Conservation (phyloP, 2,888 invertebrate species). For the Synanthedon tipuliformis region DNA sequence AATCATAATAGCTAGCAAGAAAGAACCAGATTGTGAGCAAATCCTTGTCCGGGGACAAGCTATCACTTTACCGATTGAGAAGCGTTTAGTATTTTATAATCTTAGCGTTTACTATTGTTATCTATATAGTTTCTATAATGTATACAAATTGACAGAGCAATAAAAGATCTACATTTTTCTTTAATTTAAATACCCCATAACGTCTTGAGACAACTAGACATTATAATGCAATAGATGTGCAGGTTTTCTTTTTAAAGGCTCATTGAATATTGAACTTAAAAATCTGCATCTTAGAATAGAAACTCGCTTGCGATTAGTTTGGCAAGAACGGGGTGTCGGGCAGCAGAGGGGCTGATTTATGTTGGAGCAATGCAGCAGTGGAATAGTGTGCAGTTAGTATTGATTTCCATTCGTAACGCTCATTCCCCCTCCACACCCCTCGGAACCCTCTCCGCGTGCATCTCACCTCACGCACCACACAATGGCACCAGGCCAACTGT, state of each 20-base stretch:
- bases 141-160: no score
- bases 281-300: constrained; percentile 16
- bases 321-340: constrained; percentile 50
- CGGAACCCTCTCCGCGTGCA: constrained; percentile 34
- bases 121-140: no score
- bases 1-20: no score
- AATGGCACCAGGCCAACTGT: constrained; percentile 60
- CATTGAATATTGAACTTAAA: constrained; percentile 4
- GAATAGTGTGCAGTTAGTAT: constrained; percentile 69
- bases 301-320: constrained; percentile 28
- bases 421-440: constrained; percentile 8
- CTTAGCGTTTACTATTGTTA: no score
- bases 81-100: no score
- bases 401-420: constrained; percentile 64
- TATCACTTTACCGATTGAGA: no score
- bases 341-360: constrained; percentile 63
- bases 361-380: constrained; percentile 64
- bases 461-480: constrained; percentile 47
- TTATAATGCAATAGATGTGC: constrained; percentile 38
- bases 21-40: no score
- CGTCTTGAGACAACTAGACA: constrained; percentile 15
- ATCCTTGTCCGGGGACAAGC: no score
- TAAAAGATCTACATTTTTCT: no score
- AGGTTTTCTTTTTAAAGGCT: constrained; percentile 20
- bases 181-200: not conserved